A percentile compares a stretch with the other conserved stretches of the same genome.
Conservation (phyloP, 2,113 vertebrate genomes). For the Salvator merianae region DNA sequence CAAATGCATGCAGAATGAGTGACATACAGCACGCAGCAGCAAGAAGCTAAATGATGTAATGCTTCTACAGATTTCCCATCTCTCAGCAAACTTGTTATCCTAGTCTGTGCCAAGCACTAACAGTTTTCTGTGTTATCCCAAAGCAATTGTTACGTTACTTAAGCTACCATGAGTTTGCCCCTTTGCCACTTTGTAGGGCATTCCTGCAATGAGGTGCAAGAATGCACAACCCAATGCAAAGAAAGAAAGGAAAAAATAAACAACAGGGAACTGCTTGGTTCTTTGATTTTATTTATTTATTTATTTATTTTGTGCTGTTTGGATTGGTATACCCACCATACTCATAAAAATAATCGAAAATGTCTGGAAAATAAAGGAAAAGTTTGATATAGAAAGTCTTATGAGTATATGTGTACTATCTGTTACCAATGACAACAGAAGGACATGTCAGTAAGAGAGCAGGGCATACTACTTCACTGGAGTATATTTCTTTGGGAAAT, state of each 20-base stretch:
- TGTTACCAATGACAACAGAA: no score
- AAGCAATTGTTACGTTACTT: no score
- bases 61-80: background rate
- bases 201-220: no score
- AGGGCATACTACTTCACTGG: background rate
- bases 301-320: background rate
- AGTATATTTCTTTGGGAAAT: background rate
- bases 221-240: no score
- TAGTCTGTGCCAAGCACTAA: no score
- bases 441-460: background rate
- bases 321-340: background rate
- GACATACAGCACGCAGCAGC: background rate
- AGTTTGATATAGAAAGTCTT: background rate
- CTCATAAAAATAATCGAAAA: background rate
- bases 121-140: no score
- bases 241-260: no score
- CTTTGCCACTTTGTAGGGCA: no score
- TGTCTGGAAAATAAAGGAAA: background rate
- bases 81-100: no score
- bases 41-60: no score
- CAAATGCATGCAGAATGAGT: background rate
- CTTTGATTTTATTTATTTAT: background rate
- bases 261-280: background rate
- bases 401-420: background rate
- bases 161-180: background rate